Evolutionary conservation across 1,140 invertebrate genomes (phyloP).

Genomic region (Heliconius nattereri): DNA sequence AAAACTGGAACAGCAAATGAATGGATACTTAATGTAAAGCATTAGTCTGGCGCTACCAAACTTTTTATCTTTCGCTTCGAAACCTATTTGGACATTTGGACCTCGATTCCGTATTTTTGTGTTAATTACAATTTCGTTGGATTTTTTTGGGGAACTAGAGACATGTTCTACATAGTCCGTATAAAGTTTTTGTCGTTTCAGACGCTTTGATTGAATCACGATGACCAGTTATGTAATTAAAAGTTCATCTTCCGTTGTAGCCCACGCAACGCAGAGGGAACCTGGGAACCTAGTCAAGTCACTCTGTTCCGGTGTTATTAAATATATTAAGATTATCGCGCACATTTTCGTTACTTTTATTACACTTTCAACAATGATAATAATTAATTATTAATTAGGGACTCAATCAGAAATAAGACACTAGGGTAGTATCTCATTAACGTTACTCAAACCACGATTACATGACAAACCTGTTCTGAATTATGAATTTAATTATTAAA

Average conservation of each 20-base stretch:
- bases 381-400: no score
- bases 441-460: neutral
- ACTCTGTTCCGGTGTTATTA: no score
- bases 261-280: neutral
- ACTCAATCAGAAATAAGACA: neutral
- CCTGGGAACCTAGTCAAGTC: neutral
- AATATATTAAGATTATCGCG: no score
- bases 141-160: neutral
- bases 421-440: no score
- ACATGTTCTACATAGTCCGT: no score
- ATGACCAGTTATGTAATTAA: neutral
- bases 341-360: no score
- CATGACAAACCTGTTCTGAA: neutral
- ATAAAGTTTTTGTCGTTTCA: no score
- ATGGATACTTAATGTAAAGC: constrained; percentile 8
- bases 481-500: neutral
- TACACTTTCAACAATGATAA: no score
- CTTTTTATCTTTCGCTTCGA: neutral
- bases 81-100: neutral
- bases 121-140: neutral
- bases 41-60: neutral
- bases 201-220: no score
- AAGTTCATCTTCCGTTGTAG: neutral
- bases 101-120: neutral
- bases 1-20: neutral